Conservation (phyloP, 53 echinoderm and acorn worm genomes). For the Paracentrotus lividus region DNA sequence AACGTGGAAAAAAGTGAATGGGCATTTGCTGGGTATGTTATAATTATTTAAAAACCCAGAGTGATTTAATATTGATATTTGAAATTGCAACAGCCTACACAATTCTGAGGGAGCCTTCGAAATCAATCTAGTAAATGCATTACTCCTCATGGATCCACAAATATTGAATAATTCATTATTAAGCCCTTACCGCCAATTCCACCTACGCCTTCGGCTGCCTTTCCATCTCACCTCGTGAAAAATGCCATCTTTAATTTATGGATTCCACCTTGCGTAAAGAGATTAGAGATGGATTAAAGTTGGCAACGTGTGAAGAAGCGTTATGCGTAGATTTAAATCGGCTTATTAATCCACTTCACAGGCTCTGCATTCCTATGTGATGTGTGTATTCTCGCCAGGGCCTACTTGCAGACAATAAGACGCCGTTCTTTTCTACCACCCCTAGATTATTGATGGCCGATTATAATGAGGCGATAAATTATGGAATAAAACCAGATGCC, state of each 20-base stretch:
- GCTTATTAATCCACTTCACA: conserved; percentile 30
- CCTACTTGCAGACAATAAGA: neutral
- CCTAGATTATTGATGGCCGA: neutral
- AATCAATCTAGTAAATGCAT: neutral
- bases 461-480: neutral
- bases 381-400: neutral
- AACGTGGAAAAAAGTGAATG: too few relatives aligned
- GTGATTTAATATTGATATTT: too few relatives aligned
- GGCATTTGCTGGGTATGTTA: neutral
- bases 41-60: too few relatives aligned
- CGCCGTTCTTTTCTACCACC: neutral
- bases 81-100: neutral
- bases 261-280: conserved; percentile 27
- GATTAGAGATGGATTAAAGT: conserved; percentile 8
- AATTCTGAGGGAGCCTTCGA: neutral
- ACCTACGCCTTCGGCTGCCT: neutral
- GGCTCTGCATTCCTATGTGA: conserved; percentile 1
- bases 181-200: neutral
- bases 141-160: neutral
- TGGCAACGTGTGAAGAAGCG: conserved; percentile 31
- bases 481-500: neutral
- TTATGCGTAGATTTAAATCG: conserved; percentile 41
- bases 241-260: conserved; percentile 29
- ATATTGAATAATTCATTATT: conserved; percentile 39
- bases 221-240: conserved; percentile 4